These are phyloP conservation scores for Gari tellinella DNA, from an alignment of 2,888 invertebrate species.

Conservation along the genomic window DNA sequence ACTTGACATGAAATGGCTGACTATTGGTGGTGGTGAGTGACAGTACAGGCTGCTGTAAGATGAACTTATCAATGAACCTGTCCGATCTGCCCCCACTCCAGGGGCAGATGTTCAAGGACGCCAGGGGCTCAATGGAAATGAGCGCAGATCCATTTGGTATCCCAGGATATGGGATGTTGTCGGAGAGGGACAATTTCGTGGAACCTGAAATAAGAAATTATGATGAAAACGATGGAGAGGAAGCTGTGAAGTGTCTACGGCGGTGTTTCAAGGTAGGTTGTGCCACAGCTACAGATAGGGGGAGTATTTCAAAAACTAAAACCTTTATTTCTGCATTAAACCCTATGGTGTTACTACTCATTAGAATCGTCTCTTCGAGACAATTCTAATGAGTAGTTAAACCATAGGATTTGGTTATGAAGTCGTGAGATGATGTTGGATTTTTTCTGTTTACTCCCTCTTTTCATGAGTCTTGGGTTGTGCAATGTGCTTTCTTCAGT, in stretches of 20 bases:
- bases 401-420: no score
- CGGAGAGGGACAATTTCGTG: conserved; percentile 28
- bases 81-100: conserved; percentile 47
- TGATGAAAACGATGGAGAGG: conserved; percentile 73
- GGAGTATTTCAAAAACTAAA: no score
- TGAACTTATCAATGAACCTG: conserved; percentile 31
- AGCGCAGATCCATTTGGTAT: conserved; percentile 14
- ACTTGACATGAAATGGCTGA: no score
- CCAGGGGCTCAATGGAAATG: conserved; percentile 40
- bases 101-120: conserved; percentile 30
- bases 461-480: background rate
- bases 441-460: no score
- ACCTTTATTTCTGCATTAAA: no score
- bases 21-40: no score
- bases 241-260: conserved; percentile 70
- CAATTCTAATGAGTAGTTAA: no score
- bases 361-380: no score
- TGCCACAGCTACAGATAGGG: no score
- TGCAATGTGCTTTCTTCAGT: background rate
- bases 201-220: conserved; percentile 52
- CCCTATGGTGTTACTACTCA: no score
- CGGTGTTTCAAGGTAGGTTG: conserved; percentile 70
- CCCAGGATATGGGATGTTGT: conserved; percentile 29
- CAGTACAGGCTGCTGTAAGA: no score
- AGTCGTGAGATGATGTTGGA: no score